A percentile compares a stretch with the other conserved stretches of the same genome.
Evolutionary conservation across 2,113 vertebrate species (phyloP).

Genomic region (Rhegmatorhina hoffmannsi): DNA sequence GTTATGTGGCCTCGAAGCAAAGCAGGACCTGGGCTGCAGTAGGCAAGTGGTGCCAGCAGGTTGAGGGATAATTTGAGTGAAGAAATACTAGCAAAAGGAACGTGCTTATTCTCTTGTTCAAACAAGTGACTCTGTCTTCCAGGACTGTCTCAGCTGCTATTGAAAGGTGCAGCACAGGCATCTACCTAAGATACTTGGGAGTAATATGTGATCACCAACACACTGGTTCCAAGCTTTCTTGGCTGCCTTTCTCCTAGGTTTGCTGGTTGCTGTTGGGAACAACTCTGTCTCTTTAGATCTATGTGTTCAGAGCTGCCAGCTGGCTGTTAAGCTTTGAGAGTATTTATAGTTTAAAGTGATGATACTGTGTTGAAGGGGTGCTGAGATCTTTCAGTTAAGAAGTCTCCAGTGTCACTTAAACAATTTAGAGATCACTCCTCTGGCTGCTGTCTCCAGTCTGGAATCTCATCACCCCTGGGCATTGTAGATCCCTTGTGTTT

Average conservation of each 20-base stretch:
- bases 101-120: neutral
- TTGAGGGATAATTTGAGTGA: neutral
- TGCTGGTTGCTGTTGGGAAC: neutral
- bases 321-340: neutral
- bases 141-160: neutral
- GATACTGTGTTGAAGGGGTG: neutral
- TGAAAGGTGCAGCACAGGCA: neutral
- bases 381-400: neutral
- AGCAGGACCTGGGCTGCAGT: neutral
- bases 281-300: neutral
- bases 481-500: neutral
- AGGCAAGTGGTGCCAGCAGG: neutral
- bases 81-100: neutral
- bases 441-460: neutral
- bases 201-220: neutral
- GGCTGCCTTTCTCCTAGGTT: neutral
- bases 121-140: neutral
- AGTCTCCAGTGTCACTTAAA: neutral
- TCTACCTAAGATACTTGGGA: neutral
- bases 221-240: neutral
- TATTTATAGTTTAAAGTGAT: neutral
- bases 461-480: neutral
- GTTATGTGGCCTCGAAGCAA: neutral
- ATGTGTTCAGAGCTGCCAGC: neutral
- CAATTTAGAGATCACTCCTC: neutral